A percentile compares a stretch with the other conserved stretches of the same genome.
Evolutionary conservation across 2,888 invertebrate genomes (phyloP).

Genomic region (Plebejus argus): DNA sequence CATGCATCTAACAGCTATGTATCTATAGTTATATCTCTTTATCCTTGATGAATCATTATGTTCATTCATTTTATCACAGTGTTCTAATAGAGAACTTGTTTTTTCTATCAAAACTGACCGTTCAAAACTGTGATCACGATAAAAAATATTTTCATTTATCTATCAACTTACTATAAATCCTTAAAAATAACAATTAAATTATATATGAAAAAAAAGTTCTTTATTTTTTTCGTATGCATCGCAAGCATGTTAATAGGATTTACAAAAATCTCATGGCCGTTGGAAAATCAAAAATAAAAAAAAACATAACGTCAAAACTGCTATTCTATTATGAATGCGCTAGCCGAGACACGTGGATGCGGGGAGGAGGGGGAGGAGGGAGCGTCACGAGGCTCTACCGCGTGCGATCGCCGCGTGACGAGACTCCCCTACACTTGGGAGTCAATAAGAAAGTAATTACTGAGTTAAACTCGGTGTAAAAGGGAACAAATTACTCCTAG

Average conservation of each 20-base stretch:
- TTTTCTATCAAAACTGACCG: neutral
- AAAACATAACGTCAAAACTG: neutral
- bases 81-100: neutral
- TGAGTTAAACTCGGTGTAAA: neutral
- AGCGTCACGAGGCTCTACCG: slow-evolving; percentile 42
- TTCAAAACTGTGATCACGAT: neutral
- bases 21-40: neutral
- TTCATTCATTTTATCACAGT: slow-evolving; percentile 13
- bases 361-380: slow-evolving; percentile 22
- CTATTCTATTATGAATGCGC: slow-evolving; percentile 29
- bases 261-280: neutral
- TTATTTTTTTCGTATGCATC: neutral
- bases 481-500: neutral
- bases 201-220: neutral
- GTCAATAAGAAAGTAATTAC: slow-evolving; percentile 6
- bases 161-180: neutral
- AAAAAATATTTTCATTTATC: neutral
- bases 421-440: neutral
- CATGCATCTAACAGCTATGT: neutral
- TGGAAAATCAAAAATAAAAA: neutral
- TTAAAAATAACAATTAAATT: neutral
- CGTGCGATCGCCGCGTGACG: slow-evolving; percentile 39
- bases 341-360: slow-evolving; percentile 25
- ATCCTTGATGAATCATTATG: slow-evolving; percentile 19
- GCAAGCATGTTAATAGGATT: neutral